Conservation (phyloP, 2,888 invertebrate species). For the Willowsia nigromaculata region DNA sequence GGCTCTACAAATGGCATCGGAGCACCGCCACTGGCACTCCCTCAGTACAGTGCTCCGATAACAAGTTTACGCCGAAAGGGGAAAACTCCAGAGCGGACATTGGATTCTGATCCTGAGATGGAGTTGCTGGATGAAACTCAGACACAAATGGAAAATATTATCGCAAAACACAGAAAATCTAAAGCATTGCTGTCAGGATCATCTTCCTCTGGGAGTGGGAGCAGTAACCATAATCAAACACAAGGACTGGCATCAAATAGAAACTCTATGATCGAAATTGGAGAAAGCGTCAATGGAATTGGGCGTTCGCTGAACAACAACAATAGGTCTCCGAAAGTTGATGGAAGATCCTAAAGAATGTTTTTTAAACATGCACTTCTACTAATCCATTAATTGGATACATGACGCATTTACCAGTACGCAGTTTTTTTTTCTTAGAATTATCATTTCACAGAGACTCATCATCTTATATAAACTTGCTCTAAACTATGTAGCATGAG, state of each 20-base stretch:
- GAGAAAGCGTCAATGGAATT: conserved; percentile 40
- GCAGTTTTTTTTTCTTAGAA: not conserved
- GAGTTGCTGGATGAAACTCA: conserved; percentile 70
- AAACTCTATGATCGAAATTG: conserved; percentile 60
- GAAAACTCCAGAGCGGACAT: conserved; percentile 62
- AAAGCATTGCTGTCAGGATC: conserved; percentile 57
- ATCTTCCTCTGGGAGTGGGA: conserved; percentile 45
- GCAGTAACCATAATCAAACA: conserved; percentile 21
- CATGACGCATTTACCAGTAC: not conserved
- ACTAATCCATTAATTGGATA: not conserved
- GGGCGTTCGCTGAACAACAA: conserved; percentile 58
- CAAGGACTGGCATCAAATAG: conserved; percentile 27
- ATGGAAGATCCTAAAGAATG: conserved; percentile 29
- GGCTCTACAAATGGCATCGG: conserved; percentile 8
- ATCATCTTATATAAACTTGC: not conserved
- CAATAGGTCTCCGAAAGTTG: conserved; percentile 50
- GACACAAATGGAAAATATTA: conserved; percentile 66
- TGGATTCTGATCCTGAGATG: conserved; percentile 72
- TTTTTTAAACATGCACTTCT: not conserved
- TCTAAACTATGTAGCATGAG: not conserved
- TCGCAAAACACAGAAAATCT: conserved; percentile 63
- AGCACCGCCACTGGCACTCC: conserved; percentile 7
- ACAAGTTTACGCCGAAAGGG: conserved; percentile 49
- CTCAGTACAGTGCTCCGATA: conserved; percentile 42
- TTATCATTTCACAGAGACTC: too few relatives aligned